Evolutionary conservation across 1,140 invertebrate species (phyloP), one percentile per base, ranked within the genome.

Genomic region (Araneus ventricosus): DNA sequence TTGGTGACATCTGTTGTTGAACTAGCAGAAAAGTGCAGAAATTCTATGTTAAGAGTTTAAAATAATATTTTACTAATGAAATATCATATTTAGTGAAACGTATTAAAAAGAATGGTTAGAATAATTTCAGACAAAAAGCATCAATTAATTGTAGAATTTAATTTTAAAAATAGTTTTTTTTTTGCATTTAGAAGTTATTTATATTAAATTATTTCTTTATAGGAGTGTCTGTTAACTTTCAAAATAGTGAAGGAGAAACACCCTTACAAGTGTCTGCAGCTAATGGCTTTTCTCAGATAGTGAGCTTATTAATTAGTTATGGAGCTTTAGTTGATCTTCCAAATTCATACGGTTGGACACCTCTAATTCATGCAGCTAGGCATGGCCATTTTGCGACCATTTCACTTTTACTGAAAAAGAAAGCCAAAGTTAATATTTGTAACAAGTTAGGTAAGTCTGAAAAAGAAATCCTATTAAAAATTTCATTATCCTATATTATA

Each of bases 171-270:
- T 52, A 52, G 45, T 0, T 52, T 52, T 52, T 52, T 52, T 52
- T 52, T 52, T 52, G 45, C 17, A 52, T 52, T 52, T 52, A 52
- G 17, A n/a, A n/a, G 17, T 86, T 27, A 52, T 52, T 52, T 52
- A 52, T 8, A 45, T 45, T 45, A 45, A 52, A 34, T 34, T 75
- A 20, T 80, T 89, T 52, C 27, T 6, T 61, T 75, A 57, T 61
- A 93, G 93, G 93, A 57, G 30, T 61, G 20, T 75, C 7, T 67
- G 17, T 63, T 14, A 52, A 94, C 89, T 57, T 59, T 27, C 93
- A 92, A 87, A 90, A 92, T 37, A 89, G 95, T 79, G 95, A 96
- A 94, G 95, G 95, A 41, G 95, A 90, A 70, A 41, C 90, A 61
- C 80, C 90, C 5, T 61, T 94, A 30, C 93, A 94, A 61, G 57